Base-by-base conservation (phyloP, 35 echinoderm and acorn worm genomes). In the Patiria miniata region DNA sequence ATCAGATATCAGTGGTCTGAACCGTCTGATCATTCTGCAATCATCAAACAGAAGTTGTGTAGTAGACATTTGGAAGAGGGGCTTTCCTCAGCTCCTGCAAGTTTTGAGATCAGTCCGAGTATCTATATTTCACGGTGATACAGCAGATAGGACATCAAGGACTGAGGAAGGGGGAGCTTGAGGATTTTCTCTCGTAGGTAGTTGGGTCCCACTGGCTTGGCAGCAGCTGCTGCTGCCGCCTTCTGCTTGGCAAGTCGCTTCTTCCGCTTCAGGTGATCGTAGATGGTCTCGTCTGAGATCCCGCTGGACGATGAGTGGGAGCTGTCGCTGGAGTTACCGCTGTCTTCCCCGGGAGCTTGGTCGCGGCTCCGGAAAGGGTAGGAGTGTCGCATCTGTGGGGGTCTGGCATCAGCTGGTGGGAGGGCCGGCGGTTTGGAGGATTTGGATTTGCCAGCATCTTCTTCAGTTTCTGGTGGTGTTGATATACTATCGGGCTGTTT, bases 101-200 rank as follows among this genome's bases (percentile, higher is more conserved):
- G 42, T 4, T 6, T 47, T 47, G 12, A 47, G 42, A 47, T 12
- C 4, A 47, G 42, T 47, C 42, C 12, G 42, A 6, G 4, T 47
- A 12, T 88, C 85, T 77, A 92, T 36, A 89, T 83, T 65, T 93
- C 79, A 9, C 95, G 73, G 82, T 95, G 60, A 40, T 91, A 99
- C 14, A 99, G 90, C 28, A 99, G 83, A 58, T 90, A 94, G 5
- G 90, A 83, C 50, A 99, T 69, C 32, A 99, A 53, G 0, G 93
- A 91, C 58, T 53, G 86, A 6, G 96, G 96, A 5, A 99, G 57
- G 37, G 96, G 96, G 36, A 99, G 84, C 77, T 87, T 26, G 34
- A 90, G 40, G 12, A 99, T 92, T 81, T 90, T 95, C 78, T 86
- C 83, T 39, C 89, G 56, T n/a, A 99, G 51, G 61, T 95, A 88